Evolutionary conservation across 2,113 vertebrate genomes (phyloP), one percentile per base, ranked within the genome.

Genomic region (Microtus montanus): DNA sequence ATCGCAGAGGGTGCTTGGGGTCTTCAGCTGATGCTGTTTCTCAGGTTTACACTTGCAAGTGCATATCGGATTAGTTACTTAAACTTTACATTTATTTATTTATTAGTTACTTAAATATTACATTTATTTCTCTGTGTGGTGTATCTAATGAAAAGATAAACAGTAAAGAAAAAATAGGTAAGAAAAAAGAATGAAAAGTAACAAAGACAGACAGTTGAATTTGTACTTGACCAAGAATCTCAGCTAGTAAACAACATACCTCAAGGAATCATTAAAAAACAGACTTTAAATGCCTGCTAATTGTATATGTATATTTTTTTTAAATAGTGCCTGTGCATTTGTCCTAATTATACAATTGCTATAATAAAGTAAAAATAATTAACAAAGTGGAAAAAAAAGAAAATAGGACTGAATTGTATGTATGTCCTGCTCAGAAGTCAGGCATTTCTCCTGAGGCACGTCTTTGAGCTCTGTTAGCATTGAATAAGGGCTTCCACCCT

Each of bases 291-390:
- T 90, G 91, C 20, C 83, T 91, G 38, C 80, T 52, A 90, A 35
- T 92, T 90, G 17, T 90, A 85, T 66, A 15, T 86, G 5, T 73
- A 2, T 90, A 47, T 54, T 95, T n/a, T 95, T n/a, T 95, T 95
- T 93, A 78, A 95, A 44, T 92, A 77, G 33, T 24, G 2, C 12
- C 38, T 88, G 11, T n/a, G 63, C 75, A 75, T 84, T 83, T 97
- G 79, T 58, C 79, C 63, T 79, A 47, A 47, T 70, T 70, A n/a
- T 93, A 58, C 49, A 61, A 24, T 83, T 87, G 17, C 41, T 38
- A 17, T 75, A 47, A 73, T 93, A 88, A 97, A 93, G 63, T 93
- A 80, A 86, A 96, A 95, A 87, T 91, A 91, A 94, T 82, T 63
- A 79, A 24, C 47, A 49, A 44, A 68, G 52, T 77, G 6, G 6